A percentile compares a stretch with the other conserved stretches of the same genome.
Conservation (phyloP, 1,140 invertebrate genomes). For the Drosophila parabipectinata region DNA sequence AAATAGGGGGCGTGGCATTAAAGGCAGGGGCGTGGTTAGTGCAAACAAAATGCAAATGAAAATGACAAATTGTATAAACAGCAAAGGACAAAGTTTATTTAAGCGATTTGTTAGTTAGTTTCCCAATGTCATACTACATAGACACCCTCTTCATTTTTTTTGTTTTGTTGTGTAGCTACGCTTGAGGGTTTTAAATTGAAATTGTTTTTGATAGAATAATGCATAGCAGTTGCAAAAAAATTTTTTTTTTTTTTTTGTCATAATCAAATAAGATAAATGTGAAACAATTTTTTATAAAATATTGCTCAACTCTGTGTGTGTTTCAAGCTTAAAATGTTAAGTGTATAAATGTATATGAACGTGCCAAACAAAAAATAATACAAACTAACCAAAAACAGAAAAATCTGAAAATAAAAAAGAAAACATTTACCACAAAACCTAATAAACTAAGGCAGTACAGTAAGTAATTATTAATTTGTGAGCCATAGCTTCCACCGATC, state of each 20-base stretch:
- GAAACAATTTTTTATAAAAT: background rate
- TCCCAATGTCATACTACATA: background rate
- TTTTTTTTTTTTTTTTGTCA: no score
- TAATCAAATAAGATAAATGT: background rate
- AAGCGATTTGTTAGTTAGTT: slow-evolving; percentile 72
- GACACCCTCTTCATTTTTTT: background rate
- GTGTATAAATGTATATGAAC: slow-evolving; percentile 37
- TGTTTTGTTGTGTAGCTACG: background rate
- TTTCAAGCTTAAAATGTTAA: slow-evolving; percentile 28
- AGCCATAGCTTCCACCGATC: slow-evolving; percentile 5
- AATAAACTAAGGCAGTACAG: background rate
- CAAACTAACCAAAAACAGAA: background rate
- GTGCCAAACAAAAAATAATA: slow-evolving; percentile 11
- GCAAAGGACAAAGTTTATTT: slow-evolving; percentile 75
- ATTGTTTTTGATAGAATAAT: background rate
- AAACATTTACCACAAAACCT: background rate
- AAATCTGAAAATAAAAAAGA: background rate
- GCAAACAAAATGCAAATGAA: slow-evolving; percentile 66
- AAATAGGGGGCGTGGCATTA: slow-evolving; percentile 38
- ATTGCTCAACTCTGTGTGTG: slow-evolving; percentile 13
- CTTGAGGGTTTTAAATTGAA: background rate
- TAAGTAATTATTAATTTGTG: background rate
- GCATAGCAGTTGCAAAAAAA: background rate
- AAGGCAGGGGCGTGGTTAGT: background rate
- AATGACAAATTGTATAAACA: slow-evolving; percentile 73